These are phyloP conservation scores for Fragum sueziense DNA, from an alignment of 2,888 invertebrate species.

Conservation along the genomic window DNA sequence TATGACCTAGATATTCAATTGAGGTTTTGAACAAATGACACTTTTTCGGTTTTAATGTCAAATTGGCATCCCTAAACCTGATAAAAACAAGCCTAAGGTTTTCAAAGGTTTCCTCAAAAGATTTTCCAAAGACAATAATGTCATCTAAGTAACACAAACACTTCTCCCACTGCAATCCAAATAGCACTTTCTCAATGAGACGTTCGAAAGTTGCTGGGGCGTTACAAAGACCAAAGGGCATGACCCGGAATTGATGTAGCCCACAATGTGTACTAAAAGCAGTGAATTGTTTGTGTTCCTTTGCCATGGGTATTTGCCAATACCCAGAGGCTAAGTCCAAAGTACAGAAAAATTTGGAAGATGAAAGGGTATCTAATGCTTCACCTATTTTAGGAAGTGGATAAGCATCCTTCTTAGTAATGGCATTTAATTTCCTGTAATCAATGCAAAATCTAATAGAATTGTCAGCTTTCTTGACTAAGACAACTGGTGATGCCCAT, in stretches of 20 bases:
- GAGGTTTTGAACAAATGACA: too few species aligned
- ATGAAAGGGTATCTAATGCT: not conserved
- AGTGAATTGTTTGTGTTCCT: not conserved
- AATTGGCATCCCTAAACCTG: too few species aligned
- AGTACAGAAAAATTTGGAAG: not conserved
- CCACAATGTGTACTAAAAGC: too few species aligned
- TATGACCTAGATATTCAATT: too few species aligned
- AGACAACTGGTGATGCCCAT: not conserved
- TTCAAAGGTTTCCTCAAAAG: too few species aligned
- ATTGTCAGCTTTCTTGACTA: not conserved
- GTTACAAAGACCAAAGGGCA: not conserved
- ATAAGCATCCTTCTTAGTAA: not conserved
- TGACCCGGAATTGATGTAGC: not conserved
- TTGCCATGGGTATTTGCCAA: slow-evolving; percentile 6
- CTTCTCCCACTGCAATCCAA: not conserved
- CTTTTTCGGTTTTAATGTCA: too few species aligned
- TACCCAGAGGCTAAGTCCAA: not conserved
- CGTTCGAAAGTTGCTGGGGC: not conserved
- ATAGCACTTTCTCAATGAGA: not conserved
- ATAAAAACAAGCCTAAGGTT: too few species aligned
- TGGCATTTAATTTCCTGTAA: slow-evolving; percentile 12
- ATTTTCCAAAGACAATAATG: too few species aligned
- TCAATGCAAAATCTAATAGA: slow-evolving; percentile 3
- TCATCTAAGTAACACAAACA: too few species aligned
- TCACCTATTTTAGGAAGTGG: slow-evolving; percentile 5